A percentile compares a stretch with the other conserved stretches of the same genome.
Conservation (phyloP, 1,140 invertebrate genomes). For the Ceratosolen fusciceps region DNA sequence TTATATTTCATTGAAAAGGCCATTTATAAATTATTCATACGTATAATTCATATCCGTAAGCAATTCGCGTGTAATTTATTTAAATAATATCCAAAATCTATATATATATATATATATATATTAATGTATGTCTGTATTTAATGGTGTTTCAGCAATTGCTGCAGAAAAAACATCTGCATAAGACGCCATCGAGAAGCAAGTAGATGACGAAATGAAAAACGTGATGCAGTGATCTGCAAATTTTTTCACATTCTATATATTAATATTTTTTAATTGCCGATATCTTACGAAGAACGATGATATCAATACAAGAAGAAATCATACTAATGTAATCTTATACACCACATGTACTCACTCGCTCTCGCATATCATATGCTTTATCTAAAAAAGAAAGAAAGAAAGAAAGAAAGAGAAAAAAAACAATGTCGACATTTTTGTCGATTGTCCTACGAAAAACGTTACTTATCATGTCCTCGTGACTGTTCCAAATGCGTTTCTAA, state of each 20-base stretch:
- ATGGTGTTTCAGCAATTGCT: constrained; percentile 66
- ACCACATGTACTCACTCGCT: constrained; percentile 53
- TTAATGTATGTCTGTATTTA: too few species aligned
- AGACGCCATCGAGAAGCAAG: constrained; percentile 41
- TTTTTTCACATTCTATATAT: constrained; percentile 66
- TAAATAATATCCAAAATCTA: too few species aligned
- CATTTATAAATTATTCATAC: too few species aligned
- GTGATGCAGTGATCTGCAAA: constrained; percentile 54
- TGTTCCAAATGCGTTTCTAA: constrained; percentile 47
- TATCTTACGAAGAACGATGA: constrained; percentile 59
- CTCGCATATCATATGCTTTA: constrained; percentile 53
- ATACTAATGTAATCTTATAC: constrained; percentile 57
- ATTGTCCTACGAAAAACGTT: constrained; percentile 44
- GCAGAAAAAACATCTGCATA: constrained; percentile 58
- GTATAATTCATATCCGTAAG: too few species aligned
- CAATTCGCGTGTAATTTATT: too few species aligned
- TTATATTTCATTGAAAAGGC: too few species aligned
- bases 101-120: background rate
- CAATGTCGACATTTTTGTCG: constrained; percentile 45
- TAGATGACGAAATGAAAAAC: constrained; percentile 44
- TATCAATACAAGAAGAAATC: constrained; percentile 53
- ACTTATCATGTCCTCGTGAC: constrained; percentile 37
- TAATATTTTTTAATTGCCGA: constrained; percentile 64
- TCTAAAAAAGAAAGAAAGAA: constrained; percentile 47
- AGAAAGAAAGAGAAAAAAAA: constrained; percentile 33